A percentile compares a stretch with the other conserved stretches of the same genome.
Conservation (phyloP, 2,888 invertebrate species). For the Leptinotarsa tumamoca region DNA sequence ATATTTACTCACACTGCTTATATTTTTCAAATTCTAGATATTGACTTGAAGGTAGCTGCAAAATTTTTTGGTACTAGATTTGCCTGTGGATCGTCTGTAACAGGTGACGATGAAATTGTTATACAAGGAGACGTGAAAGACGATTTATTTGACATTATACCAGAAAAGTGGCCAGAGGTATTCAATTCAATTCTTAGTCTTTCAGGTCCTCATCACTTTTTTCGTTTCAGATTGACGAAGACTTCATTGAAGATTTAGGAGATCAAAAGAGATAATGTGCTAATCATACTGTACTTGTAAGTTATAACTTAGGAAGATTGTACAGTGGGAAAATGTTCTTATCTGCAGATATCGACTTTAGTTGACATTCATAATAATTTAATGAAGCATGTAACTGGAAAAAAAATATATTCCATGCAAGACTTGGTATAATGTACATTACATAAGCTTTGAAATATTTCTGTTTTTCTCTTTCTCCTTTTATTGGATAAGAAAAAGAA, state of each 20-base stretch:
- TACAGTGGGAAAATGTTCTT: background rate
- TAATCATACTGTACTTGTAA: background rate
- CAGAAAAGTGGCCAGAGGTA: conserved; percentile 98
- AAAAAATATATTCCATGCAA: conserved; percentile 1
- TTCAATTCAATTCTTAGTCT: conserved; percentile 22
- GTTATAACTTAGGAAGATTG: background rate
- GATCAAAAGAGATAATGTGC: conserved; percentile 86
- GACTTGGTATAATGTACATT: background rate
- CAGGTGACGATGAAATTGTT: conserved; percentile 98
- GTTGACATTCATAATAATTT: background rate
- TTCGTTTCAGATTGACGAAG: conserved; percentile 82
- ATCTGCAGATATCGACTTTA: background rate
- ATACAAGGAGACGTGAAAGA: conserved; percentile 99
- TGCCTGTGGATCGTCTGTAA: conserved; percentile 99
- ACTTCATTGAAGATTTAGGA: conserved; percentile 91
- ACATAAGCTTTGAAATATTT: background rate
- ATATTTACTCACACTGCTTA: background rate
- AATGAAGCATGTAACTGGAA: too few relatives aligned
- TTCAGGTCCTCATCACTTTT: background rate
- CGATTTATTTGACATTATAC: conserved; percentile 96
- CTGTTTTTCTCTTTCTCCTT: background rate
- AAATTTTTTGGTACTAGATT: conserved; percentile 98
- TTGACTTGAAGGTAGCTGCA: conserved; percentile 97
- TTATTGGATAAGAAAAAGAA: background rate
- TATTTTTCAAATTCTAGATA: conserved; percentile 73